Base-by-base conservation (phyloP, 2,888 invertebrate species). In the Epsilonema sp. region DNA sequence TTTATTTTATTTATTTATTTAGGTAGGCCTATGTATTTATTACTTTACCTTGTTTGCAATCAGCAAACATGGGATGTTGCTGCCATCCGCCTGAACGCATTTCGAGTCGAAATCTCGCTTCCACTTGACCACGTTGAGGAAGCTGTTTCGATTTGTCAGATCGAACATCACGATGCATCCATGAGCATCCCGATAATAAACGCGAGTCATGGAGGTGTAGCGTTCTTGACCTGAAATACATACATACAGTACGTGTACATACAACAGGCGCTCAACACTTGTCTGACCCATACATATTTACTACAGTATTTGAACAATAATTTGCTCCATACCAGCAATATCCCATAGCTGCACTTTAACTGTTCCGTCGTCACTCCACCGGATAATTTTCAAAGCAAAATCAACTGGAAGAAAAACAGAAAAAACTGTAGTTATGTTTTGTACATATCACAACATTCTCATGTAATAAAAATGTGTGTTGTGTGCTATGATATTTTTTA, bases 141-240 rank as follows among this genome's bases (percentile, higher is more conserved):
- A 74, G 11, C 73, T 73, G 45, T 72, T 71, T 46, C 70, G 69
- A 53, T 73, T 67, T 23, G 72, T 72, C 8, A 75, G 65, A 59
- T 75, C 74, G 56, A 74, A 74, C 62, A 75, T 73, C 42, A 70
- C 67, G 37, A 70, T 64, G 53, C 70, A 70, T 16, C 69, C 69
- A 65, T 73, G 66, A 56, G 74, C 73, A 55, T 74, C 75, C 57
- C 74, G 72, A 58, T 74, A 75, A 56, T 74, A 75, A 1, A 75
- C 74, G 45, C 74, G 57, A 0, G 74, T 74, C 74, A 75, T 74
- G 68, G 74, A 74, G 1, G 74, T 73, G 57, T 74, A 74, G 50
- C 74, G 58, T 53, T 74, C 74, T 58, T 75, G 74, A 44, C 74
- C 74, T 74, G 56, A 16, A 56, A 52, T 13, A n/a, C n/a, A n/a